phyloP scores from a whole-genome alignment of 2,888 invertebrate species.

The Bursaphelenchus okinawaensis region DNA sequence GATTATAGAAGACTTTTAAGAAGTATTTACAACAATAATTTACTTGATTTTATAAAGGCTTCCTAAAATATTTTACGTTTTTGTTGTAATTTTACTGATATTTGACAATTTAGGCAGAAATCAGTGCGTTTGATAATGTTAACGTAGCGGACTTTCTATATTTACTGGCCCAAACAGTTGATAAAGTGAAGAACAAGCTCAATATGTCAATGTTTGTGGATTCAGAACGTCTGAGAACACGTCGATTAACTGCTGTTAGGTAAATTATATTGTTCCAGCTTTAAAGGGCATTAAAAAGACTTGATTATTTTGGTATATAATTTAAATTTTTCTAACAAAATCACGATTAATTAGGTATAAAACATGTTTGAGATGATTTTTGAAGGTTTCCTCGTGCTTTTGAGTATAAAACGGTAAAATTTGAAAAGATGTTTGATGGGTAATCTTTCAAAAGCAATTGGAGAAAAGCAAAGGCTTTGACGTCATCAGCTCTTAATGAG shows the following conservation, averaged over 20 bases:
- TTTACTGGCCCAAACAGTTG: constrained; percentile 82
- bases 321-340: constrained; percentile 1
- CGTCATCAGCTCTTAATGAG: too few species aligned
- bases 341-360: too few species aligned
- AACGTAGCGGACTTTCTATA: constrained; percentile 86
- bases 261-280: constrained; percentile 16
- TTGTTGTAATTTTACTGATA: not conserved
- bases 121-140: constrained; percentile 89
- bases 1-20: too few species aligned
- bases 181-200: constrained; percentile 59
- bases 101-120: constrained; percentile 67
- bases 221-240: constrained; percentile 18
- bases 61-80: constrained; percentile 1
- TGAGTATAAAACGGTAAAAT: too few species aligned
- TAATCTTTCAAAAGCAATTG: too few species aligned
- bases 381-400: too few species aligned
- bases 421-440: too few species aligned
- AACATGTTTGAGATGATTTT: too few species aligned
- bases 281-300: not conserved
- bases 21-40: too few species aligned
- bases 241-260: constrained; percentile 11
- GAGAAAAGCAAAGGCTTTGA: too few species aligned
- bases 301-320: too few species aligned
- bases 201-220: constrained; percentile 21
- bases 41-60: too few species aligned